These are phyloP conservation scores for Spea hammondii DNA, from an alignment of 2,797 vertebrate genomes.

Conservation along the genomic window DNA sequence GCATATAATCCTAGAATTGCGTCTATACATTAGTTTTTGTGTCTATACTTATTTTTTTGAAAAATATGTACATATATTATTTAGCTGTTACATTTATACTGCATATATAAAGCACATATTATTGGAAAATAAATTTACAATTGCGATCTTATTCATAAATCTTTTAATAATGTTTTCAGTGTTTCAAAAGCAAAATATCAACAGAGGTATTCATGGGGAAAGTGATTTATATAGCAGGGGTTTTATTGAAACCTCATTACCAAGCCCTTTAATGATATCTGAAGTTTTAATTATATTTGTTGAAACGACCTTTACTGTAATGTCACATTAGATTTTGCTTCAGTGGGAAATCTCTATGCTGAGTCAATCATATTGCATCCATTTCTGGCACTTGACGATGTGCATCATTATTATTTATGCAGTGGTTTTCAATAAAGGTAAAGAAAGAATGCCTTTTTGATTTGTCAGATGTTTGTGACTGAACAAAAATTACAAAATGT, in stretches of 20 bases:
- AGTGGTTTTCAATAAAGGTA: slow-evolving; percentile 1
- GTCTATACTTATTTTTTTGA: too few relatives aligned
- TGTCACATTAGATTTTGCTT: slow-evolving; percentile 32
- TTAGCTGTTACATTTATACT: too few relatives aligned
- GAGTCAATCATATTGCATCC: slow-evolving; percentile 19
- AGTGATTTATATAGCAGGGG: slow-evolving; percentile 13
- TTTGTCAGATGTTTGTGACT: background rate
- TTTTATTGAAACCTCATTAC: slow-evolving; percentile 37
- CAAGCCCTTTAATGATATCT: slow-evolving; percentile 17
- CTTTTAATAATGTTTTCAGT: too few relatives aligned
- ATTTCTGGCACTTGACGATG: background rate
- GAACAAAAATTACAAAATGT: slow-evolving; percentile 10
- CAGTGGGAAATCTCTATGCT: slow-evolving; percentile 8
- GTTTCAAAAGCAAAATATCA: background rate
- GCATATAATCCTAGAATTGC: too few relatives aligned
- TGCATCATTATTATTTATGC: slow-evolving; percentile 30
- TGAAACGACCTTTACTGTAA: slow-evolving; percentile 32
- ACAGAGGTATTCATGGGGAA: background rate
- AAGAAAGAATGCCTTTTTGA: background rate
- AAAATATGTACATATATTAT: too few relatives aligned
- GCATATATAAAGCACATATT: too few relatives aligned
- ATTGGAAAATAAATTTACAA: too few relatives aligned
- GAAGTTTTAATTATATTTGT: slow-evolving; percentile 43
- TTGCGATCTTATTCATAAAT: too few relatives aligned
- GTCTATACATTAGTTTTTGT: too few relatives aligned